A percentile compares a stretch with the other conserved stretches of the same genome.
These are phyloP conservation scores for Strigamia crassipes DNA, from an alignment of 2,888 invertebrate species.

Conservation along the genomic window DNA sequence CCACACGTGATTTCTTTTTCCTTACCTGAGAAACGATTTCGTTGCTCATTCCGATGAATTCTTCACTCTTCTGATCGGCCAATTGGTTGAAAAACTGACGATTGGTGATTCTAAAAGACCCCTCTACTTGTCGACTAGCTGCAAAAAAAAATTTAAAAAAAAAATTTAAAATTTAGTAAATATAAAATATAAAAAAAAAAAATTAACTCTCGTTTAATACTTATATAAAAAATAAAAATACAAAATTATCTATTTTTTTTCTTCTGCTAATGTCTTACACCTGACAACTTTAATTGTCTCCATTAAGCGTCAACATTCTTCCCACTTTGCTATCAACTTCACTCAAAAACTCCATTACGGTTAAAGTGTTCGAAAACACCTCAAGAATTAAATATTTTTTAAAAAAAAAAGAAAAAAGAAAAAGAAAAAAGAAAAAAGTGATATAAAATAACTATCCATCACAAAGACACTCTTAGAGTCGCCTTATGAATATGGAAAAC, in stretches of 20 bases:
- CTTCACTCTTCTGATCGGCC: slow-evolving; percentile 52
- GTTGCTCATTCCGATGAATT: slow-evolving; percentile 48
- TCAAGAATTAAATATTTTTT: neutral
- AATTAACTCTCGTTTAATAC: neutral
- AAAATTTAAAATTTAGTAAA: neutral
- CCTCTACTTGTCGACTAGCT: slow-evolving; percentile 51
- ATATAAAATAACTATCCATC: neutral
- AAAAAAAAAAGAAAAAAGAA: neutral
- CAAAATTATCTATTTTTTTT: neutral
- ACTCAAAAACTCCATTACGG: slow-evolving; percentile 33
- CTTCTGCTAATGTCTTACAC: neutral
- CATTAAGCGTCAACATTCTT: slow-evolving; percentile 34
- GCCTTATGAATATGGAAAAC: slow-evolving; percentile 5
- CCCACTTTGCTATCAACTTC: slow-evolving; percentile 37
- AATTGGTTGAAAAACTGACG: slow-evolving; percentile 53
- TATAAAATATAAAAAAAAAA: neutral
- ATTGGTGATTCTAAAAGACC: slow-evolving; percentile 54
- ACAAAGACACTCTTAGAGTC: slow-evolving; percentile 20
- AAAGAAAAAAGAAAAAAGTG: too few relatives aligned
- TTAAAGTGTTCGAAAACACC: slow-evolving; percentile 37
- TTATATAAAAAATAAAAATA: neutral
- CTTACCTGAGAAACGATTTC: slow-evolving; percentile 33
- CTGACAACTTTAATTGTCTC: slow-evolving; percentile 37
- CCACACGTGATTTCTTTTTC: neutral
- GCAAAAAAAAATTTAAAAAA: slow-evolving; percentile 41